Percentiles rank a stretch among this genome's conserved stretches.
These are phyloP conservation scores for Scophthalmus maximus DNA, from an alignment of 2,113 vertebrate genomes.

Conservation along the genomic window DNA sequence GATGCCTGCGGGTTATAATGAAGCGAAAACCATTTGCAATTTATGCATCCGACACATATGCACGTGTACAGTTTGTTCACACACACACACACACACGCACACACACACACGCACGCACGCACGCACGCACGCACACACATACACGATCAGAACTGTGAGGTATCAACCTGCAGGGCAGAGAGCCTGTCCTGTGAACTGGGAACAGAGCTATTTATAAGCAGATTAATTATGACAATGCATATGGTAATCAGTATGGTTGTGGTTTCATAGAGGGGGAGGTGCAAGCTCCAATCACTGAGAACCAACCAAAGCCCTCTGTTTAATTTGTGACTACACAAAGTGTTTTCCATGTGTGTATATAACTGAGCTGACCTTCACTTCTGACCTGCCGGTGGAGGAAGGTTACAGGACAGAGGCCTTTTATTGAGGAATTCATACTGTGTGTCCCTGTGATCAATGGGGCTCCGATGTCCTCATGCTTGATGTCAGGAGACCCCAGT, in stretches of 20 bases:
- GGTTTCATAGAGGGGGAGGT: conserved; percentile 33
- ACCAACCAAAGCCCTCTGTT: neutral
- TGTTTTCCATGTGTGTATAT: neutral
- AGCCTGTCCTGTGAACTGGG: conserved; percentile 47
- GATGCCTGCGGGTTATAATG: neutral
- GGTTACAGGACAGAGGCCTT: too few relatives aligned
- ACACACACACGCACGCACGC: neutral
- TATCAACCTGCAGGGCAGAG: conserved; percentile 64
- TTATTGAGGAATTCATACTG: too few relatives aligned
- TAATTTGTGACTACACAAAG: neutral
- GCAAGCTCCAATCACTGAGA: neutral
- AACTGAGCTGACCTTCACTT: neutral
- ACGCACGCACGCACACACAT: neutral
- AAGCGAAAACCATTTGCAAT: too few relatives aligned
- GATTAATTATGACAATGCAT: conserved; percentile 76
- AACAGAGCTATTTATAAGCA: conserved; percentile 73
- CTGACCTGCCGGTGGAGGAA: conserved; percentile 12
- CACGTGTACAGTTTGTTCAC: neutral
- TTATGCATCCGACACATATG: neutral
- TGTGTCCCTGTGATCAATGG: too few relatives aligned
- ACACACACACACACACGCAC: neutral
- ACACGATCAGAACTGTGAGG: conserved; percentile 31
- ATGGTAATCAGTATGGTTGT: conserved; percentile 71
- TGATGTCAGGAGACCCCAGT: too few relatives aligned
- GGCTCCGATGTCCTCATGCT: too few relatives aligned